These are phyloP conservation scores for Antheraea assamensis DNA, from an alignment of 2,888 invertebrate genomes.

Conservation along the genomic window DNA sequence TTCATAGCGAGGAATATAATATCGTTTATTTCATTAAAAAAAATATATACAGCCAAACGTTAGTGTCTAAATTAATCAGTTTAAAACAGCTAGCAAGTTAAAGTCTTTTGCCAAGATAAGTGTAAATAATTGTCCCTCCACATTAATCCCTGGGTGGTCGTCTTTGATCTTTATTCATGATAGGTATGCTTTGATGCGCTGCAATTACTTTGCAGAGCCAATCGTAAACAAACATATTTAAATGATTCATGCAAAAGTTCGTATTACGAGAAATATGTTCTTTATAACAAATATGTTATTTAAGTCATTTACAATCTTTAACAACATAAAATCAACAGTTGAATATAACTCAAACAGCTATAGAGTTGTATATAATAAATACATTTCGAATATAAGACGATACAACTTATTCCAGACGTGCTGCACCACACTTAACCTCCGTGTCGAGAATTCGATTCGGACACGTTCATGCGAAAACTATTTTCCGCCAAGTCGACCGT, in stretches of 20 bases:
- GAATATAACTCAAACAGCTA: neutral
- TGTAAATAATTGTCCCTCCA: neutral
- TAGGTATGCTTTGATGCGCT: neutral
- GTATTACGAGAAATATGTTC: neutral
- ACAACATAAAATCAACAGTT: neutral
- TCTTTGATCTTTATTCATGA: neutral
- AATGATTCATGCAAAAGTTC: neutral
- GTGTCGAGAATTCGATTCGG: constrained; percentile 65
- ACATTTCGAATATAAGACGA: constrained; percentile 23
- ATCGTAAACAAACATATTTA: neutral
- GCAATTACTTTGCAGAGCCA: neutral
- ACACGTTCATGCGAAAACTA: constrained; percentile 61
- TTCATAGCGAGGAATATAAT: no score
- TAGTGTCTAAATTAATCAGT: neutral
- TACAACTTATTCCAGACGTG: constrained; percentile 68
- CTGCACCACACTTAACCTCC: constrained; percentile 68
- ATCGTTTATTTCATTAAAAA: no score
- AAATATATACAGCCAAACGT: no score
- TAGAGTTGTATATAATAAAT: neutral
- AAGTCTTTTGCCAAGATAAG: neutral
- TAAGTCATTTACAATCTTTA: neutral
- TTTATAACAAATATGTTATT: neutral
- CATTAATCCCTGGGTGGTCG: neutral
- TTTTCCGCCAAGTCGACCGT: constrained; percentile 48
- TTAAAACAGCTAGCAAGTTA: neutral